Percentiles rank a stretch among this genome's conserved stretches.
These are phyloP conservation scores for Rhogogaster chlorosoma DNA, from an alignment of 2,888 invertebrate species.

Conservation along the genomic window DNA sequence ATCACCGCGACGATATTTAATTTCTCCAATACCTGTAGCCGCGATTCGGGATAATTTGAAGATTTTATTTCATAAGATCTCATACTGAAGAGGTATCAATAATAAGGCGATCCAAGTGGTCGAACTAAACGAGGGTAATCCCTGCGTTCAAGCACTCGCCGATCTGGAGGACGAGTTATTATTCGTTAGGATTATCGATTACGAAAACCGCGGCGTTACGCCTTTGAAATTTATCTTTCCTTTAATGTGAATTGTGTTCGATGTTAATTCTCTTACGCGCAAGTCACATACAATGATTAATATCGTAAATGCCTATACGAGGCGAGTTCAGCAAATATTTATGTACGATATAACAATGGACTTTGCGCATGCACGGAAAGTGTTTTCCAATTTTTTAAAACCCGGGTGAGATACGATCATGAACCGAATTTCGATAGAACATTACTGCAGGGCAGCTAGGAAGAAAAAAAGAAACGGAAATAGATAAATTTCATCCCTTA, in stretches of 20 bases:
- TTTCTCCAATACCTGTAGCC: not conserved
- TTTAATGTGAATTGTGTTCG: not conserved
- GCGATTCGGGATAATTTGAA: not conserved
- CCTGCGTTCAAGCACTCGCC: not conserved
- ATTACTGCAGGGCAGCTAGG: too few species aligned
- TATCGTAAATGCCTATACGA: not conserved
- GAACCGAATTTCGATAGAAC: not conserved
- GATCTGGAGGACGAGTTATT: conserved; percentile 26
- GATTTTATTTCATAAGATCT: not conserved
- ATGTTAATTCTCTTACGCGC: not conserved
- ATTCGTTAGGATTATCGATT: conserved; percentile 36
- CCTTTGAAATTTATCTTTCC: not conserved
- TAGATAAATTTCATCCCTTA: not conserved
- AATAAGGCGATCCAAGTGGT: conserved; percentile 4
- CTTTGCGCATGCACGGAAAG: not conserved
- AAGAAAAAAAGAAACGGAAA: not conserved
- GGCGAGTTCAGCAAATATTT: not conserved
- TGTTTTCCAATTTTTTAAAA: not conserved
- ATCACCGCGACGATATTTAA: not conserved
- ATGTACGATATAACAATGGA: not conserved
- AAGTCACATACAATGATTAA: not conserved
- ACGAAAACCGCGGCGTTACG: not conserved
- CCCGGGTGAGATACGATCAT: not conserved
- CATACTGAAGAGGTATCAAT: not conserved
- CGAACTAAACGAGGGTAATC: conserved; percentile 25